These are phyloP conservation scores for Brachynemurus nebulosus DNA, from an alignment of 2,888 invertebrate species.

Conservation along the genomic window DNA sequence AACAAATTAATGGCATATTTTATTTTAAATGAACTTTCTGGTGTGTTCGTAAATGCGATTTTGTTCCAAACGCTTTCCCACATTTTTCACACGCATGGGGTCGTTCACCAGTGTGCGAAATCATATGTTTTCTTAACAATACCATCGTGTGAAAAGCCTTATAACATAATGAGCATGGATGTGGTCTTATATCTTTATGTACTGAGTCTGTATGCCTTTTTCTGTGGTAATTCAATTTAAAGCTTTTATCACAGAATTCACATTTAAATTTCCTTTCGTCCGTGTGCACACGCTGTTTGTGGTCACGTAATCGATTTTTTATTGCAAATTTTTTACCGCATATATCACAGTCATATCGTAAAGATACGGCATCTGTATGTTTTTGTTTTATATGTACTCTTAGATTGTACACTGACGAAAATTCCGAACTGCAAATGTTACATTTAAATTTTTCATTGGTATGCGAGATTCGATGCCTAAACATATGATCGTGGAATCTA, in stretches of 20 bases:
- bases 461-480: not conserved
- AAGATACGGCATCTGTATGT: not conserved
- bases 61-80: not conserved
- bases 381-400: not conserved
- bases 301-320: not conserved
- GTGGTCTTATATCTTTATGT: slow-evolving; percentile 2
- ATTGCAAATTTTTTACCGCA: not conserved
- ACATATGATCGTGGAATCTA: not conserved
- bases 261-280: not conserved
- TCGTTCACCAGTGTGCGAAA: not conserved
- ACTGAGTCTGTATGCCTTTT: not conserved
- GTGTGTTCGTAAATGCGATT: not conserved
- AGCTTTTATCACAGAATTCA: not conserved
- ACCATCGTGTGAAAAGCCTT: not conserved
- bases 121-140: not conserved
- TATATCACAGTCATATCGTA: not conserved
- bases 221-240: not conserved
- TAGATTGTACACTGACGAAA: not conserved
- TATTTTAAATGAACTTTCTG: not conserved
- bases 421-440: not conserved
- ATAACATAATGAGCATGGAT: not conserved
- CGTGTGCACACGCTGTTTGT: not conserved
- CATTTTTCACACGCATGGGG: not conserved
- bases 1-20: no score
- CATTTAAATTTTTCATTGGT: slow-evolving; percentile 1